A percentile compares a stretch with the other conserved stretches of the same genome.
Conservation (phyloP, 2,888 invertebrate species). For the Crematogaster levior region DNA sequence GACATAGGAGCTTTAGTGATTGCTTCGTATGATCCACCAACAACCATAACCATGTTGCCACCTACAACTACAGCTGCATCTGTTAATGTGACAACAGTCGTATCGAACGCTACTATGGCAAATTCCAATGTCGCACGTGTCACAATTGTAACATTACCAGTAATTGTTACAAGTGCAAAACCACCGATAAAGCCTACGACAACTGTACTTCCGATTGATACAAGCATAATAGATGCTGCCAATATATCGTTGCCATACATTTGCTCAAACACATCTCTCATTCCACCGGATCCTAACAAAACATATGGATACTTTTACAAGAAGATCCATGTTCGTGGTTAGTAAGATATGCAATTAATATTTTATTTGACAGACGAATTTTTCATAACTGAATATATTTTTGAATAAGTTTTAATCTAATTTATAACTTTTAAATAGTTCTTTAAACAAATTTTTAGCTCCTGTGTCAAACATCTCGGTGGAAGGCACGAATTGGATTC, state of each 20-base stretch:
- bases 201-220: conserved; percentile 40
- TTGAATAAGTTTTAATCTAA: not conserved
- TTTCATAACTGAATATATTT: not conserved
- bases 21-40: conserved; percentile 89
- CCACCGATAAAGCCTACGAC: not conserved
- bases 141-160: conserved; percentile 54
- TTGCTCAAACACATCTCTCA: conserved; percentile 88
- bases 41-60: conserved; percentile 80
- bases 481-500: conserved; percentile 93
- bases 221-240: conserved; percentile 58
- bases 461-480: conserved; percentile 91
- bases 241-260: conserved; percentile 86
- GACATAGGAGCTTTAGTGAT: conserved; percentile 90
- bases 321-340: conserved; percentile 90
- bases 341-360: conserved; percentile 67
- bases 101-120: conserved; percentile 57
- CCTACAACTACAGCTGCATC: conserved; percentile 80
- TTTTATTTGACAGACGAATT: not conserved
- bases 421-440: not conserved
- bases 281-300: conserved; percentile 89
- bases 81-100: conserved; percentile 70
- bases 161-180: conserved; percentile 41
- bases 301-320: conserved; percentile 91
- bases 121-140: conserved; percentile 59
- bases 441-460: conserved; percentile 86